These are phyloP conservation scores for Rotaria socialis DNA, from an alignment of 2,888 invertebrate species.

Conservation along the genomic window DNA sequence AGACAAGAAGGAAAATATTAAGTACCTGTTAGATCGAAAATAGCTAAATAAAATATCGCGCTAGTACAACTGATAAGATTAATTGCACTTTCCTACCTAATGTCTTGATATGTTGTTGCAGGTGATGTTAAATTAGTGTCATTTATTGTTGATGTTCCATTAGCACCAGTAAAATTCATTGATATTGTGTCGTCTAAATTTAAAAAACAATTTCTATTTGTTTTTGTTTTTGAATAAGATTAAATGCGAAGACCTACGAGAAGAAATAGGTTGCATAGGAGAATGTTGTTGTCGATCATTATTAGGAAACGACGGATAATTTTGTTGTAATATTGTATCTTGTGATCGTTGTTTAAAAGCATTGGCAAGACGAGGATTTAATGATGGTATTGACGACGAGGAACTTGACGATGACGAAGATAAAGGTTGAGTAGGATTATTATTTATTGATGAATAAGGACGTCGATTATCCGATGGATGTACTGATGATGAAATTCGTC, in stretches of 20 bases:
- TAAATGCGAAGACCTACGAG: not conserved
- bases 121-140: not conserved
- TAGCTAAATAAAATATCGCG: not conserved
- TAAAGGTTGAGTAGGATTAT: not conserved
- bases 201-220: not conserved
- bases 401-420: slow-evolving; percentile 2
- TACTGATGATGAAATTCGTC: not conserved
- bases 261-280: not conserved
- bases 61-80: not conserved
- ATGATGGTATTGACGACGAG: not conserved
- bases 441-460: slow-evolving; percentile 5
- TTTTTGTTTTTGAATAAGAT: not conserved
- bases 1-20: not conserved
- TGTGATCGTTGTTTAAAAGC: not conserved
- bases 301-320: not conserved
- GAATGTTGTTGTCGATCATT: not conserved
- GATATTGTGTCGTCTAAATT: not conserved
- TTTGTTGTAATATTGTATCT: not conserved
- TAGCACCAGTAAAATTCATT: slow-evolving; percentile 19
- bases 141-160: not conserved
- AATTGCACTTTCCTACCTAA: not conserved
- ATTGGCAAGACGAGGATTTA: not conserved
- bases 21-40: slow-evolving; percentile 35
- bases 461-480: not conserved
- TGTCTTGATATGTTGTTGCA: slow-evolving; percentile 6